phyloP scores from a whole-genome alignment of 2,888 invertebrate species.

The Acrobasis consociella region DNA sequence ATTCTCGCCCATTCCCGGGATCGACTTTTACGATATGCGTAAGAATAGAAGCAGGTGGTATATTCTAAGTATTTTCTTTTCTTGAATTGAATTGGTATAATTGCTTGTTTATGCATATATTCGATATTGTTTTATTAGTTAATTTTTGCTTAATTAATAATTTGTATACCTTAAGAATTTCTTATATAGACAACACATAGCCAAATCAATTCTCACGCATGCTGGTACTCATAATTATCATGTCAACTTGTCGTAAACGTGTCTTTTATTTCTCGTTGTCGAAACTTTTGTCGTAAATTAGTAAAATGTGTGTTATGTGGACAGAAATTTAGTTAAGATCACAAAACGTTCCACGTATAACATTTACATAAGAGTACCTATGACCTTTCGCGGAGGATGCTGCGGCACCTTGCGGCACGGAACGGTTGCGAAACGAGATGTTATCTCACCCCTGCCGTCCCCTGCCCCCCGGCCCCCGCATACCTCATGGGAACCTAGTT shows the following conservation, averaged over 20 bases:
- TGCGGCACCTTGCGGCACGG: conserved; percentile 56
- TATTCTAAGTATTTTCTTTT: background rate
- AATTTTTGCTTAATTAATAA: background rate
- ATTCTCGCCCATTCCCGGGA: too few species aligned
- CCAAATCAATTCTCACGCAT: conserved; percentile 14
- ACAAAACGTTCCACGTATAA: conserved; percentile 19
- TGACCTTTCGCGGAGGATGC: conserved; percentile 76
- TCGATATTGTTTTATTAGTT: background rate
- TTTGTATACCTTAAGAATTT: conserved; percentile 8
- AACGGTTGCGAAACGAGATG: conserved; percentile 55
- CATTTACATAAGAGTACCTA: conserved; percentile 53
- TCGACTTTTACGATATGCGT: too few species aligned
- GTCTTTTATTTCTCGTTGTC: background rate
- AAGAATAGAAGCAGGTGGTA: too few species aligned
- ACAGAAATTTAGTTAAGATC: conserved; percentile 18
- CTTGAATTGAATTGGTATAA: background rate
- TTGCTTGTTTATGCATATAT: background rate
- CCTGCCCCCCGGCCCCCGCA: conserved; percentile 32
- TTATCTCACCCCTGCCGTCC: conserved; percentile 55
- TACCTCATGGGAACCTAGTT: conserved; percentile 47
- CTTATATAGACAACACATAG: background rate
- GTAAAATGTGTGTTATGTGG: conserved; percentile 1
- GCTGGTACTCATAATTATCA: conserved; percentile 2
- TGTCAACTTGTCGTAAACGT: conserved; percentile 6
- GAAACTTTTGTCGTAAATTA: background rate